Conservation (phyloP, 2,888 invertebrate species). For the Isoperla grammatica region DNA sequence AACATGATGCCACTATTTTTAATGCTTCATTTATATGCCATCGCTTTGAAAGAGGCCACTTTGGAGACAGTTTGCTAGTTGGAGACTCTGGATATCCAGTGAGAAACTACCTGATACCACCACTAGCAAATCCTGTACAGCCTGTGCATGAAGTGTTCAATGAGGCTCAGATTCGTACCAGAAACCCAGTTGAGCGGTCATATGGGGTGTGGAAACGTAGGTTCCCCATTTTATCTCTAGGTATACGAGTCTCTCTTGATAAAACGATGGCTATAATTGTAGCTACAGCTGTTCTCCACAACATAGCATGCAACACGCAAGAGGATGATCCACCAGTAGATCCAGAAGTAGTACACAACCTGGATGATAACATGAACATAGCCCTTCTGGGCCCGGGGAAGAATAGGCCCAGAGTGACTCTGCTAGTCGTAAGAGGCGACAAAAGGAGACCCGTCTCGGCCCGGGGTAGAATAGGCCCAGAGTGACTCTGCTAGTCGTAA, state of each 20-base stretch:
- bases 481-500: too few relatives aligned
- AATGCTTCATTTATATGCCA: conserved; percentile 2
- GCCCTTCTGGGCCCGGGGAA: too few relatives aligned
- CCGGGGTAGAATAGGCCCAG: too few relatives aligned
- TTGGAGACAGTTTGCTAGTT: conserved; percentile 11
- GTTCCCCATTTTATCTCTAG: conserved; percentile 1
- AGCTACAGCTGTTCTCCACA: conserved; percentile 19
- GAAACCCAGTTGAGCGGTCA: conserved; percentile 9
- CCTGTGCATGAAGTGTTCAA: conserved; percentile 7
- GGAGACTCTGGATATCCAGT: conserved; percentile 18
- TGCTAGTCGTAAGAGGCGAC: too few relatives aligned
- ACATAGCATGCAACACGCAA: conserved; percentile 7
- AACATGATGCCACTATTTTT: conserved; percentile 10
- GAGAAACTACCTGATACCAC: conserved; percentile 9
- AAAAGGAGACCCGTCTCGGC: too few relatives aligned
- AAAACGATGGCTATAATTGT: conserved; percentile 5
- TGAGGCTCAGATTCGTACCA: conserved; percentile 4
- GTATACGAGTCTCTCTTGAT: conserved; percentile 5
- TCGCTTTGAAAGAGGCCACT: conserved; percentile 3
- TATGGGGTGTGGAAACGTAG: conserved; percentile 14
- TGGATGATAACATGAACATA: too few relatives aligned
- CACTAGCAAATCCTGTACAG: conserved; percentile 8
- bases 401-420: too few relatives aligned
- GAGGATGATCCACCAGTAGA: too few relatives aligned
- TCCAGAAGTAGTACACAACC: too few relatives aligned